Percentiles rank a stretch among this genome's conserved stretches.
phyloP scores from a whole-genome alignment of 2,888 invertebrate species.

The Eupeodes luniger region DNA sequence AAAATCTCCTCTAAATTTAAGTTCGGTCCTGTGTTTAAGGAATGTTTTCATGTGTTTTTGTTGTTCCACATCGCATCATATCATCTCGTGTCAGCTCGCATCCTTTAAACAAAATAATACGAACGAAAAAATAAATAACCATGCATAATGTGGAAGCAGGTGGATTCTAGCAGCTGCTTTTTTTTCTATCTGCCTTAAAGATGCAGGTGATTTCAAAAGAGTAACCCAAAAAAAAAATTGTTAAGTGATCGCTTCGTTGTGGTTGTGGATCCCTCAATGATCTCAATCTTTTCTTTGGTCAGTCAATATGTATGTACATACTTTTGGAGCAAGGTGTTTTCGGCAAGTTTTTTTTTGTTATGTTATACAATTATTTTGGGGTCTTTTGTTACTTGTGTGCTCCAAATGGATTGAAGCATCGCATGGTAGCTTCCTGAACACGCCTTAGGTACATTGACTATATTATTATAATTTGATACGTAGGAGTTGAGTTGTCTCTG shows the following conservation, averaged over 20 bases:
- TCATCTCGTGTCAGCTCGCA: constrained; percentile 42
- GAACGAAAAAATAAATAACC: neutral
- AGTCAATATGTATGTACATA: neutral
- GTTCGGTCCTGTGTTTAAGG: neutral
- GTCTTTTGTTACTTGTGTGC: neutral
- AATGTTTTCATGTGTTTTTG: neutral
- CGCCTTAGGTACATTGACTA: neutral
- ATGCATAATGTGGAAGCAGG: constrained; percentile 47
- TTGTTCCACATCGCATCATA: constrained; percentile 52
- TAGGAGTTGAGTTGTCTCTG: neutral
- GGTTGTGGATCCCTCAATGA: constrained; percentile 24
- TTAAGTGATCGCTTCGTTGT: neutral
- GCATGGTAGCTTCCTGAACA: no score
- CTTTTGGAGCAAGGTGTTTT: constrained; percentile 19
- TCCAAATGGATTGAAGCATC: neutral
- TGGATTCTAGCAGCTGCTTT: constrained; percentile 57
- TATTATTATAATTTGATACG: neutral
- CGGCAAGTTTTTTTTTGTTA: neutral
- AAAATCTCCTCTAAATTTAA: neutral
- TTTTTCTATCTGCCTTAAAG: constrained; percentile 7
- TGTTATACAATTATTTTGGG: neutral
- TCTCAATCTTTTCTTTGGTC: neutral
- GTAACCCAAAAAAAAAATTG: constrained; percentile 13
- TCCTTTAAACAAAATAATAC: constrained; percentile 29
- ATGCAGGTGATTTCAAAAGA: constrained; percentile 50